phyloP scores from a whole-genome alignment of 1,140 invertebrate genomes.

The Heterodera carotae region DNA sequence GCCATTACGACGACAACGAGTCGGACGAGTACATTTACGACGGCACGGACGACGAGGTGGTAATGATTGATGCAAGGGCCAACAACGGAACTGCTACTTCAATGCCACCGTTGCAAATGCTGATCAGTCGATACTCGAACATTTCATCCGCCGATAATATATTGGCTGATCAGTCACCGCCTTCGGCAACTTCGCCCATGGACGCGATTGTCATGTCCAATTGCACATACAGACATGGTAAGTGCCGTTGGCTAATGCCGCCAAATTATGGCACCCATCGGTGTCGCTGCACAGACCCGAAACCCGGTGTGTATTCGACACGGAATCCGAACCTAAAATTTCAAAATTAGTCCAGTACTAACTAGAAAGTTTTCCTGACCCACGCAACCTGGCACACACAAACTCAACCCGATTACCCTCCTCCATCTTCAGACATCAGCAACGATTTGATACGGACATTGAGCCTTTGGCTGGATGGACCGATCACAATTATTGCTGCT shows the following conservation, averaged over 20 bases:
- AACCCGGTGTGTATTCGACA: no score
- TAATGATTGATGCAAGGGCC: background rate
- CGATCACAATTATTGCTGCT: slow-evolving; percentile 49
- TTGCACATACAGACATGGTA: slow-evolving; percentile 30
- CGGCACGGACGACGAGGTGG: background rate
- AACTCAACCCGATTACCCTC: background rate
- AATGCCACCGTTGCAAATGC: no score
- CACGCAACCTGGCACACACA: no score
- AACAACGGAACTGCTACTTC: background rate
- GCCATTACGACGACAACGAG: background rate
- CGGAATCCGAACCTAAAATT: no score
- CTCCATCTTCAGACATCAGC: slow-evolving; percentile 24
- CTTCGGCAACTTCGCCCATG: background rate
- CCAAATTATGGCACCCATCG: no score
- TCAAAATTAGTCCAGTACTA: no score
- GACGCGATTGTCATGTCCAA: slow-evolving; percentile 3
- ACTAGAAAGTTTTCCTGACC: no score
- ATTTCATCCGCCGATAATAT: background rate
- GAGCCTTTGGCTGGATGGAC: slow-evolving; percentile 48
- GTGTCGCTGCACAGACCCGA: no score
- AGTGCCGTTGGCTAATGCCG: no score
- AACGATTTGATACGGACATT: slow-evolving; percentile 33
- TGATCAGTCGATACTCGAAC: background rate
- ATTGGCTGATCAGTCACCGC: background rate
- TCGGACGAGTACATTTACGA: background rate